Conservation (phyloP, 2,113 vertebrate genomes). For the Hypomesus transpacificus region DNA sequence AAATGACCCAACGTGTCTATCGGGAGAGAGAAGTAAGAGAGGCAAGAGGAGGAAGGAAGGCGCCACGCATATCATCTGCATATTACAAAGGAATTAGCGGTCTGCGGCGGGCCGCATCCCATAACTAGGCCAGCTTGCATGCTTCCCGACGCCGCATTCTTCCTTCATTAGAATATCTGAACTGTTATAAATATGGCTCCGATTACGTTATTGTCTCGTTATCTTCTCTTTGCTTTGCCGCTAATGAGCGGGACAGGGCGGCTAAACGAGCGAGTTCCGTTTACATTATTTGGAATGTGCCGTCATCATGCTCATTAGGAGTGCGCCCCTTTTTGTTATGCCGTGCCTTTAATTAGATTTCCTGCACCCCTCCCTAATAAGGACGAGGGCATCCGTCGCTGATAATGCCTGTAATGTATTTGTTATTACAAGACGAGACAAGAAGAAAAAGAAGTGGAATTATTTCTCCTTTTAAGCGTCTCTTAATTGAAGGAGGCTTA, state of each 20-base stretch:
- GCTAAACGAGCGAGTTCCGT: constrained; percentile 62
- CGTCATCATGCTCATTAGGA: constrained; percentile 70
- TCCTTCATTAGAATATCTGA: constrained; percentile 64
- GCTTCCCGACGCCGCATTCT: constrained; percentile 44
- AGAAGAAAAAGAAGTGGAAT: constrained; percentile 42
- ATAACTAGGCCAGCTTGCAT: constrained; percentile 41
- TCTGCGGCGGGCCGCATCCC: constrained; percentile 20
- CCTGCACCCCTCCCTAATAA: constrained; percentile 48
- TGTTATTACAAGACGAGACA: constrained; percentile 67
- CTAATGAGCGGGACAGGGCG: constrained; percentile 67
- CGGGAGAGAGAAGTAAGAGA: constrained; percentile 20
- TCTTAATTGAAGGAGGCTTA: constrained; percentile 60
- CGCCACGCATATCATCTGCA: constrained; percentile 62
- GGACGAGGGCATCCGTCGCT: constrained; percentile 50
- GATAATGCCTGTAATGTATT: constrained; percentile 72
- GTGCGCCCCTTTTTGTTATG: constrained; percentile 56
- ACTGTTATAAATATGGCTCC: constrained; percentile 55
- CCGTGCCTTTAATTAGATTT: constrained; percentile 66
- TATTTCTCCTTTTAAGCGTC: constrained; percentile 58
- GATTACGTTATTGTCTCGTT: constrained; percentile 67
- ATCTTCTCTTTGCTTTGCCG: constrained; percentile 65
- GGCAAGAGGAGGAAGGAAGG: constrained; percentile 31
- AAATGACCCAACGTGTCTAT: constrained; percentile 64
- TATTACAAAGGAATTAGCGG: constrained; percentile 62
- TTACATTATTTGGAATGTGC: constrained; percentile 69